Percentiles rank a stretch among this genome's conserved stretches.
Evolutionary conservation across 2,113 vertebrate species (phyloP).

Genomic region (Pluvialis apricaria): DNA sequence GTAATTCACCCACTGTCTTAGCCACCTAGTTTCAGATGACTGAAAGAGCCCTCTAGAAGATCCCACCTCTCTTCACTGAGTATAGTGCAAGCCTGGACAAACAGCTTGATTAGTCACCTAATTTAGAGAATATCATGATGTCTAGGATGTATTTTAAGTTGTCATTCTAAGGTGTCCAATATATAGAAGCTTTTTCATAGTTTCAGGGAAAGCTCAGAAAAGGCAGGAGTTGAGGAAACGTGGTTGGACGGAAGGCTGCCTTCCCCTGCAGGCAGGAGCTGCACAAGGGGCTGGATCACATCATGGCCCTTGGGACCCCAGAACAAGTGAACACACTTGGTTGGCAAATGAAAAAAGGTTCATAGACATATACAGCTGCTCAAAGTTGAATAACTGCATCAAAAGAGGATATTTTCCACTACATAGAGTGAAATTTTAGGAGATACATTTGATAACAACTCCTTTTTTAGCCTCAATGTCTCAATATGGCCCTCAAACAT

Average conservation of each 20-base stretch:
- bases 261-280: background rate
- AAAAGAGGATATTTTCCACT: background rate
- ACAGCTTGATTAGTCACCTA: background rate
- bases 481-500: background rate
- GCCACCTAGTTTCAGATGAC: background rate
- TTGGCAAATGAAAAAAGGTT: background rate
- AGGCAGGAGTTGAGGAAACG: background rate
- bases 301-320: background rate
- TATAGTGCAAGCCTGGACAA: background rate
- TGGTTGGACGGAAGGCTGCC: background rate
- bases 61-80: background rate
- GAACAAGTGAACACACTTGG: background rate
- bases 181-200: background rate
- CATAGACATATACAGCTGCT: accelerated
- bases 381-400: background rate
- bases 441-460: background rate
- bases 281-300: accelerated
- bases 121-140: background rate
- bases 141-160: background rate
- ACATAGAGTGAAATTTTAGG: background rate
- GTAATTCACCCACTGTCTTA: background rate
- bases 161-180: background rate
- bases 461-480: background rate
- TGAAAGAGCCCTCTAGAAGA: background rate
- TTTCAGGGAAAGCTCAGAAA: background rate